Conservation (phyloP, 2,797 vertebrate genomes). For the Martes flavigula region DNA sequence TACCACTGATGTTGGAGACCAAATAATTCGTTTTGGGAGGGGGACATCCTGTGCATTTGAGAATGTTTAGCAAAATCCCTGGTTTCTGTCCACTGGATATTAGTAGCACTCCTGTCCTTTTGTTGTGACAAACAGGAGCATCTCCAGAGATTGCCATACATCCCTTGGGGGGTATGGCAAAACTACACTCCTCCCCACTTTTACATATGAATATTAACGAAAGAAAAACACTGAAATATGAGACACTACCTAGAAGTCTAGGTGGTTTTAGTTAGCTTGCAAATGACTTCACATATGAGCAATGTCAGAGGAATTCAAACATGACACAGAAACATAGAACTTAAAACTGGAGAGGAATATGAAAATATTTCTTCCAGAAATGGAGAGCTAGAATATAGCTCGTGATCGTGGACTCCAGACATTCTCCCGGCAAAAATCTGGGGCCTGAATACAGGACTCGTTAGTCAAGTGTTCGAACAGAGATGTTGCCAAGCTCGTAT, state of each 20-base stretch:
- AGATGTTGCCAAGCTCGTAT: not conserved
- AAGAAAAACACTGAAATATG: not conserved
- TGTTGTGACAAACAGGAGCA: not conserved
- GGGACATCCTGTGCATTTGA: rapidly evolving
- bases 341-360: not conserved
- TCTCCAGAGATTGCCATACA: not conserved
- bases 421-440: not conserved
- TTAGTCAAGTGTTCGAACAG: not conserved
- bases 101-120: not conserved
- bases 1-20: not conserved
- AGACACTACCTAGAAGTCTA: not conserved
- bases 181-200: not conserved
- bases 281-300: not conserved
- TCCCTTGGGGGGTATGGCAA: not conserved
- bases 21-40: not conserved
- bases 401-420: not conserved
- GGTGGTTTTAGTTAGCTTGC: not conserved
- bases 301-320: not conserved
- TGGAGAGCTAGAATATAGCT: not conserved
- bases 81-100: not conserved
- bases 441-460: not conserved
- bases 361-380: not conserved
- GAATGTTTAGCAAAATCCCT: not conserved
- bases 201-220: not conserved
- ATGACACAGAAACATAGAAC: not conserved